Percentiles rank a stretch among this genome's conserved stretches.
Evolutionary conservation across 2,113 vertebrate genomes (phyloP).

Genomic region (Anser cygnoides): DNA sequence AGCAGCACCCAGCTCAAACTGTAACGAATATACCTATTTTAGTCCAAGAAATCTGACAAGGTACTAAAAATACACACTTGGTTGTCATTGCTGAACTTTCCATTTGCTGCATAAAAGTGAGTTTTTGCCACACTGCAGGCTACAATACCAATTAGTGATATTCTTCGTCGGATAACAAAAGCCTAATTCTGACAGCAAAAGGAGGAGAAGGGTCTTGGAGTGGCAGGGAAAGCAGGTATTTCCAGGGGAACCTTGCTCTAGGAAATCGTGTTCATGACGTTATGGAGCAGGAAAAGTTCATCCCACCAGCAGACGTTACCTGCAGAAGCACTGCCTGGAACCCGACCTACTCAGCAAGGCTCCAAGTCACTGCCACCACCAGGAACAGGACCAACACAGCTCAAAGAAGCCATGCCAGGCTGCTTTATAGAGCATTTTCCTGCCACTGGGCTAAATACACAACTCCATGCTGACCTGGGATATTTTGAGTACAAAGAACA

Average conservation of each 20-base stretch:
- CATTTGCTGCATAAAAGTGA: neutral
- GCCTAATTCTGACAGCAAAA: neutral
- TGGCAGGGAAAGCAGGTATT: rapidly evolving
- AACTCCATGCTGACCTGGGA: neutral
- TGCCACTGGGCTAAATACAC: neutral
- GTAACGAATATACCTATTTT: rapidly evolving
- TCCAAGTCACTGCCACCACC: neutral
- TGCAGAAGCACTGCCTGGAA: neutral
- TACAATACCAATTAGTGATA: neutral
- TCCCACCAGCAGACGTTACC: no score
- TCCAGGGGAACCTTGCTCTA: neutral
- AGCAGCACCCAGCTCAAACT: neutral
- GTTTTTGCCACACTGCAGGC: neutral
- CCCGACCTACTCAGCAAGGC: neutral
- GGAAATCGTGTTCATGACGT: neutral
- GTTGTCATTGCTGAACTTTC: neutral
- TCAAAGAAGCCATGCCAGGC: neutral
- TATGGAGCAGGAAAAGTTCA: neutral
- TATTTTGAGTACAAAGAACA: neutral
- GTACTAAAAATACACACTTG: neutral
- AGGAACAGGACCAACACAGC: neutral
- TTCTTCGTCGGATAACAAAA: neutral
- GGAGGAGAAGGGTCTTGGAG: neutral
- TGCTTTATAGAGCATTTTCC: neutral
- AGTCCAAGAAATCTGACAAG: neutral